Evolutionary conservation across 2,888 invertebrate genomes (phyloP), one percentile per base, ranked within the genome.

Genomic region (Lepidochrysops patricia): DNA sequence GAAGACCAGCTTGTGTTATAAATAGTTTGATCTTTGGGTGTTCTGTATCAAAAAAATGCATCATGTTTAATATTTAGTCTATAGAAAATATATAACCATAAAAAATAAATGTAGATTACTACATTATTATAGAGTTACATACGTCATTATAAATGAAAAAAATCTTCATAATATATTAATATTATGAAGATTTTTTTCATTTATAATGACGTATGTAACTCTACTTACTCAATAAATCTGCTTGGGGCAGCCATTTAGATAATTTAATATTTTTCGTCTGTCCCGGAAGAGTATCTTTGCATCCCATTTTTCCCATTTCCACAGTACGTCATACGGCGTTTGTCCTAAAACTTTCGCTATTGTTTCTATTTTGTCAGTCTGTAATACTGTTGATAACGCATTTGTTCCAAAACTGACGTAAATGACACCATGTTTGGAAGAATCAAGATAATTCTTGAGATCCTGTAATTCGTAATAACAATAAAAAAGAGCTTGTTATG

Each of bases 281-380:
- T 50, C 73, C 75, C 27, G 72, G 71, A 12, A 81, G 49, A 9
- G 70, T 70, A 48, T 77, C 74, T 12, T 62, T 61, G 58, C n/a
- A n/a, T n/a, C n/a, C n/a, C n/a, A n/a, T n/a, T n/a, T n/a, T n/a
- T 77, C 72, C 72, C 74, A 79, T 60, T 80, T 82, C 75, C 76
- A 80, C 9, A 82, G 26, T 2, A 83, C 68, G 52, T 81, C 69
- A 27, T 76, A 79, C 0, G 25, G 57, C 35, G 27, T 7, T 12
- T 43, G 13, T 15, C 27, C 43, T 13, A 58, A 29, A n/a, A 58
- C 57, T 27, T 29, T 43, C 12, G 48, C 48, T 29, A 58, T 58
- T 2, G n/a, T 43, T 43, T 57, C 5, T 12, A 58, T 32, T 48
- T 48, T 48, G 2, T 48, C 29, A 4, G 6, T 23, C 25, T 35